Evolutionary conservation across 2,797 vertebrate genomes (phyloP), one percentile per base, ranked within the genome.

Genomic region (Smutsia temminckii): DNA sequence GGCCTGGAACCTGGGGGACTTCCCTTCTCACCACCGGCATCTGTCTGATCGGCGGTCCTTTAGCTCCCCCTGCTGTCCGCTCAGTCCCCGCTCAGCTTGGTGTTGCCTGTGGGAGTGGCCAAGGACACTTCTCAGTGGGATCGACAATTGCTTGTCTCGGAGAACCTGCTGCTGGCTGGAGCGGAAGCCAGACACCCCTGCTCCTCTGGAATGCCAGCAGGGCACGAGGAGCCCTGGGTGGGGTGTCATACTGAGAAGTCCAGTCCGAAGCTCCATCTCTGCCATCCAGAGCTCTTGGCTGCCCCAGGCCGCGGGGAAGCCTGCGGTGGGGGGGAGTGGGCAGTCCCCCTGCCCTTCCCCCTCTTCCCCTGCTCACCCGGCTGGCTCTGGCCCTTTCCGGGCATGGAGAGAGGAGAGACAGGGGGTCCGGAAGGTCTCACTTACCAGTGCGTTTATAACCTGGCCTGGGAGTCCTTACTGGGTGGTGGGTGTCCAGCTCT

Each of bases 1-100:
- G 51, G 34, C 11, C 4, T 42, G 27, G 57, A 72, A 14, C 4
- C 29, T 4, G 37, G 6, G 9, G 5, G 5, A 13, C 20, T 42
- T 34, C 29, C 49, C 12, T 49, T 1, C 21, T 64, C 49, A 37
- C 40, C 46, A 2, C 1, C 5, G 27, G 37, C 7, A 0, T 46
- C 46, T 46, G 49, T 63, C 46, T 49, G 5, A 16, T 74, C 2
- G 16, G 25, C 1, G 1, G 61, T 85, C 53, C 79, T 92, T 49
- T 95, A 55, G 95, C 71, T 29, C 93, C 96, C 49, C 66, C 95
- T 97, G 88, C 88, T 27, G 92, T 8, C 34, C 74, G 12, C 18
- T 40, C 9, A 0, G 1, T 10, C 1, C 13, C 42, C 57, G 10
- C 8, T 63, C 20, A 9, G 7, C 0, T 1, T 40, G n/a, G 32